These are phyloP conservation scores for Tenthredo scrophulariae DNA, from an alignment of 2,888 invertebrate species.

Conservation along the genomic window DNA sequence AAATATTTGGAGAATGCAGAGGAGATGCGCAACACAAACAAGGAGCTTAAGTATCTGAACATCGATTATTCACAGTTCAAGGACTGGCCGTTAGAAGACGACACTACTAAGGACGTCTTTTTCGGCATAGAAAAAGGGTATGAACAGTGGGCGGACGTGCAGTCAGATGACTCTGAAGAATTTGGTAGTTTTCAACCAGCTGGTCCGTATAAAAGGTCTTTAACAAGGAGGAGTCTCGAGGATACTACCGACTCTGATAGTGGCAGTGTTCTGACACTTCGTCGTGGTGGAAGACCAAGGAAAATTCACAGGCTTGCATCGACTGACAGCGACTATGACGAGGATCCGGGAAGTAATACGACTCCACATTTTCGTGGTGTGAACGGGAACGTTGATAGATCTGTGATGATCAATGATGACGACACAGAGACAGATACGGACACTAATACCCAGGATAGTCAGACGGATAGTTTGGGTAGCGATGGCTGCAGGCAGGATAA, in stretches of 20 bases:
- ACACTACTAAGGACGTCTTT: slow-evolving; percentile 80
- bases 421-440: slow-evolving; percentile 76
- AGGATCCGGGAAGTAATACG: slow-evolving; percentile 67
- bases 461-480: slow-evolving; percentile 78
- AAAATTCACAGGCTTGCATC: slow-evolving; percentile 73
- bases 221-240: slow-evolving; percentile 36
- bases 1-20: slow-evolving; percentile 81
- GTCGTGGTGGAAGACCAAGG: slow-evolving; percentile 68
- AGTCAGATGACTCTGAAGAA: slow-evolving; percentile 72
- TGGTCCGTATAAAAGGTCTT: slow-evolving; percentile 58
- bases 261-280: slow-evolving; percentile 68
- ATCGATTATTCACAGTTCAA: slow-evolving; percentile 86
- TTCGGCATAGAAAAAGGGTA: slow-evolving; percentile 85
- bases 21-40: slow-evolving; percentile 84
- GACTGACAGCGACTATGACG: slow-evolving; percentile 76
- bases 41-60: slow-evolving; percentile 87
- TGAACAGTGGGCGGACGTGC: slow-evolving; percentile 76
- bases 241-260: slow-evolving; percentile 74
- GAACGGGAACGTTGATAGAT: slow-evolving; percentile 17
- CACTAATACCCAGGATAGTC: slow-evolving; percentile 79
- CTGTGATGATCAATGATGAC: slow-evolving; percentile 16
- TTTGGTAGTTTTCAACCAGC: slow-evolving; percentile 73
- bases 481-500: slow-evolving; percentile 74
- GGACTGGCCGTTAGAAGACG: slow-evolving; percentile 82
- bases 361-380: slow-evolving; percentile 67